Percentiles rank a stretch among this genome's conserved stretches.
phyloP scores from a whole-genome alignment of 64 coral and sea anemone species.

The Astreopora myriophthalma region DNA sequence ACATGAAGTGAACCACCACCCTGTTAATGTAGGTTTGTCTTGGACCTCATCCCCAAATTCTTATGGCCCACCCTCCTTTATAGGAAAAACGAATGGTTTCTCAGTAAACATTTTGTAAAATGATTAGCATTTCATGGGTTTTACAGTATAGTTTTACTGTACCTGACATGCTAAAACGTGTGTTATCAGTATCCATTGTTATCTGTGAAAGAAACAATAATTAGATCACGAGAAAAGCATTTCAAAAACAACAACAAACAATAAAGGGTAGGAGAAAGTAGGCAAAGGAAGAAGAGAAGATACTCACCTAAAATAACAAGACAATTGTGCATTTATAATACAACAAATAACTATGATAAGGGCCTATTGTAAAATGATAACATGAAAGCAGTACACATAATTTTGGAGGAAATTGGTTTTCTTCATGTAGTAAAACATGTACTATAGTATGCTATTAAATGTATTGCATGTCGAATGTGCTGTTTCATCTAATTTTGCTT shows the following conservation, averaged over 20 bases:
- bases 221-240: neutral
- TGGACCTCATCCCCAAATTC: neutral
- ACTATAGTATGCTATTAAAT: slow-evolving; percentile 17
- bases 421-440: neutral
- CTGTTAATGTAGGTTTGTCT: neutral
- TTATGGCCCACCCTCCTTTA: neutral
- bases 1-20: neutral
- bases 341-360: neutral
- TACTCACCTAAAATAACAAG: neutral
- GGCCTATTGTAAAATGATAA: neutral
- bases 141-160: no score
- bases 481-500: slow-evolving; percentile 30
- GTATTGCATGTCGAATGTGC: slow-evolving; percentile 30
- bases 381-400: neutral
- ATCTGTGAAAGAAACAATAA: neutral
- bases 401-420: slow-evolving; percentile 18
- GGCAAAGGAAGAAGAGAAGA: neutral
- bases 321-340: neutral
- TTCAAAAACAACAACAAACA: neutral
- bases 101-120: neutral
- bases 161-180: neutral
- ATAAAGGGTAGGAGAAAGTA: neutral
- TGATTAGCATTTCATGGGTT: neutral
- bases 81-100: neutral
- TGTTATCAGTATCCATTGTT: neutral